phyloP scores from a whole-genome alignment of 2,888 invertebrate genomes.

The Thymelicus lineola region DNA sequence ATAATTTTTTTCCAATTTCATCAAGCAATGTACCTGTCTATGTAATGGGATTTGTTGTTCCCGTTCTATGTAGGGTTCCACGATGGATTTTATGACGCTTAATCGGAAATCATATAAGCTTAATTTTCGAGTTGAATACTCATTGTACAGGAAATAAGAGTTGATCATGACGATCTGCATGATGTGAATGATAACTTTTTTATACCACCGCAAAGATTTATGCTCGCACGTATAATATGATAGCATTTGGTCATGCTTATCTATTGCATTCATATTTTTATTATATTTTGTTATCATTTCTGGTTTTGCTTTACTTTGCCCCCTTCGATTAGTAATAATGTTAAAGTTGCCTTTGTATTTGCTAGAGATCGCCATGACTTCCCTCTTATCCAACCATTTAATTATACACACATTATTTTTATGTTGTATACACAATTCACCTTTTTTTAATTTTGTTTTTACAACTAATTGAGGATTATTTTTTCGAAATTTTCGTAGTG shows the following conservation, averaged over 20 bases:
- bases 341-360: slow-evolving; percentile 47
- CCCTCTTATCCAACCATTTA: slow-evolving; percentile 46
- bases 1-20: slow-evolving; percentile 40
- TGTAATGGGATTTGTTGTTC: slow-evolving; percentile 39
- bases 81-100: slow-evolving; percentile 39
- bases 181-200: slow-evolving; percentile 46
- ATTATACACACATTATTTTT: slow-evolving; percentile 40
- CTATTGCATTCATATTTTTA: slow-evolving; percentile 44
- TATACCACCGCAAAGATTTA: slow-evolving; percentile 47
- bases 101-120: slow-evolving; percentile 38
- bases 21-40: slow-evolving; percentile 40
- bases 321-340: slow-evolving; percentile 41
- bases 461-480: slow-evolving; percentile 38
- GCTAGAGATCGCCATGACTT: slow-evolving; percentile 49
- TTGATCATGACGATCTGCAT: slow-evolving; percentile 41
- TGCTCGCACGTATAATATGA: slow-evolving; percentile 48
- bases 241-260: slow-evolving; percentile 49
- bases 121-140: slow-evolving; percentile 20
- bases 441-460: slow-evolving; percentile 39
- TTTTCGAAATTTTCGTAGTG: slow-evolving; percentile 40
- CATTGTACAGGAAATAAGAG: slow-evolving; percentile 34
- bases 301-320: slow-evolving; percentile 39
- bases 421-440: slow-evolving; percentile 39
- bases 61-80: slow-evolving; percentile 38
- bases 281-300: slow-evolving; percentile 43